Conservation (phyloP, 2,888 invertebrate species). For the Drosophila bunnanda region DNA sequence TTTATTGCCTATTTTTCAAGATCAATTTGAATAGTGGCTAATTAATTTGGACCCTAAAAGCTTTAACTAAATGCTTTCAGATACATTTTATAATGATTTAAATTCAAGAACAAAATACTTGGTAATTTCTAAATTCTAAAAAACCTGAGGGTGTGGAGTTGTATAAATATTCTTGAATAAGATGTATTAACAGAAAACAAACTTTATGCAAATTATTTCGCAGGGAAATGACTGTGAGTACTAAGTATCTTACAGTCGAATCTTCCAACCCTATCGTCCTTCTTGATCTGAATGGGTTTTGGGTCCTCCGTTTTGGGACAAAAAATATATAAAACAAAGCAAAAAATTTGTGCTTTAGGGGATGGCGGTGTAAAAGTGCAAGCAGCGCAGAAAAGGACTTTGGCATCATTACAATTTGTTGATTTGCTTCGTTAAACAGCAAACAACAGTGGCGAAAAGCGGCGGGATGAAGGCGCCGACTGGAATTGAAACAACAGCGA, state of each 20-base stretch:
- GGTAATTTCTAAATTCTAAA: no score
- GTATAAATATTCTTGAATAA: no score
- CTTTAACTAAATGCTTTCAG: no score
- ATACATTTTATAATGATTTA: no score
- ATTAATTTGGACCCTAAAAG: no score
- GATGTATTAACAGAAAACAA: no score
- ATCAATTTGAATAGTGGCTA: no score
- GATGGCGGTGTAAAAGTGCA: slow-evolving; percentile 64
- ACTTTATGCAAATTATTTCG: not conserved
- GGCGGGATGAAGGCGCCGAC: slow-evolving; percentile 25
- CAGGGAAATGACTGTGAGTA: not conserved
- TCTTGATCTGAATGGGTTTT: slow-evolving; percentile 29
- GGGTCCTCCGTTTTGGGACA: slow-evolving; percentile 27
- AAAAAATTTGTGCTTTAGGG: not conserved
- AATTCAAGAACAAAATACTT: no score
- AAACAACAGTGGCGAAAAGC: slow-evolving; percentile 59
- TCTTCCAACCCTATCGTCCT: not conserved
- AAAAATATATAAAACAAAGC: slow-evolving; percentile 23
- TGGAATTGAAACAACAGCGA: slow-evolving; percentile 52
- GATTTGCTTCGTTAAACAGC: slow-evolving; percentile 82
- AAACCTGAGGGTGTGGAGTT: no score
- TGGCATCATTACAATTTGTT: slow-evolving; percentile 78
- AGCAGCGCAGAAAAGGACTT: slow-evolving; percentile 70
- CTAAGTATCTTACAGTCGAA: slow-evolving; percentile 10
- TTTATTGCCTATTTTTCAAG: no score